These are phyloP conservation scores for Microplitis mediator DNA, from an alignment of 1,140 invertebrate species.

Conservation along the genomic window DNA sequence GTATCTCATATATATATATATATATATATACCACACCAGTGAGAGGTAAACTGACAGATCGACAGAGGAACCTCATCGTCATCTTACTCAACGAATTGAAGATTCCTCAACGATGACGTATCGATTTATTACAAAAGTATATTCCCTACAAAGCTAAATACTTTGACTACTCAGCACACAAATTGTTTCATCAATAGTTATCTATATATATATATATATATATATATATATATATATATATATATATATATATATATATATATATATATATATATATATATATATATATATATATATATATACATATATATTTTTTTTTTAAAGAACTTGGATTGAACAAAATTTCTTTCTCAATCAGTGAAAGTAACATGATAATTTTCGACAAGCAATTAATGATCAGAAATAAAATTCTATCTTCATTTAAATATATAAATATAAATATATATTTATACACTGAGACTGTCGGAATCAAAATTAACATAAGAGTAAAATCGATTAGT, in stretches of 20 bases:
- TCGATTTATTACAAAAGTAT: slow-evolving; percentile 5
- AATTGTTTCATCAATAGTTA: no score
- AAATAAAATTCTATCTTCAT: background rate
- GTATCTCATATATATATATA: background rate
- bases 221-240: no score
- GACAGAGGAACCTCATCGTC: slow-evolving; percentile 19
- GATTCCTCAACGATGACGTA: slow-evolving; percentile 17
- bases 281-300: no score
- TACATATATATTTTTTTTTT: no score
- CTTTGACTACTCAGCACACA: background rate
- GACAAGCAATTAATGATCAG: background rate
- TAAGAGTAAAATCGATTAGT: slow-evolving; percentile 2
- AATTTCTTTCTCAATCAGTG: background rate
- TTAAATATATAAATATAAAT: background rate
- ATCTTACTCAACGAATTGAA: slow-evolving; percentile 6
- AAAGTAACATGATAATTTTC: slow-evolving; percentile 1
- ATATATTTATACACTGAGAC: background rate
- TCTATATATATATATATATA: no score
- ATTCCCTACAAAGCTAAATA: background rate
- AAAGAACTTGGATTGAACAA: no score
- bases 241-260: no score
- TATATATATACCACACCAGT: no score
- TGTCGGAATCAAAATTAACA: background rate
- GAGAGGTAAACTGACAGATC: slow-evolving; percentile 18
- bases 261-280: no score